Base-by-base conservation (phyloP, 2,888 invertebrate species). In the Hyposoter dolosus region DNA sequence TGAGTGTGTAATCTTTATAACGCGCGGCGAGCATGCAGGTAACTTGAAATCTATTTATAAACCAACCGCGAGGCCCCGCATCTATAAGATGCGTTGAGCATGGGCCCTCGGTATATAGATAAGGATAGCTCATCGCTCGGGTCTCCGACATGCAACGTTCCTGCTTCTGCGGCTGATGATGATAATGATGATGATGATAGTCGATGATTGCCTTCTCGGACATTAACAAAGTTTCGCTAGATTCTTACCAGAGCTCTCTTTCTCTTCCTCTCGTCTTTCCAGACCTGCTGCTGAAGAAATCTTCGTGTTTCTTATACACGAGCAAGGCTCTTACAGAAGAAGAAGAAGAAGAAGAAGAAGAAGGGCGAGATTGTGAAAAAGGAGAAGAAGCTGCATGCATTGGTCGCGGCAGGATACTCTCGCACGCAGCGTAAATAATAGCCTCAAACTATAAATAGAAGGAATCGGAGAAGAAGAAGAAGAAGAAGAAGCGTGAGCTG, bases 361-460 rank as follows among this genome's bases (percentile, higher is more conserved):
- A 66, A 75, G 79, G 50, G 56, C 47, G 45, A 65, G 72, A 78
- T 53, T 75, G 47, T 47, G 84, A 75, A 72, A 45, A 66, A 79
- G 65, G 56, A 86, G 75, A 75, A 47, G 66, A 74, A 82, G 69
- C 82, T 71, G 82, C 65, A 60, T 71, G 74, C 19, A 81, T 45
- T 50, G 56, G 60, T 66, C 77, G 68, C 81, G 87, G 83, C 87
- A 76, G 85, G 86, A 63, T 78, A 80, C 89, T 88, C 84, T 77
- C 80, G 72, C 88, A 87, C 86, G 84, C 88, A 88, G 81, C 86
- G 87, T 88, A 89, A 88, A 89, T 88, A 88, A 89, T 88, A 89
- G 88, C 86, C 87, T 86, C 66, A 84, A 84, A 88, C 88, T 89
- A 89, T 89, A 89, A 89, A 89, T 89, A 89, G 88, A 88, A 65